A percentile compares a stretch with the other conserved stretches of the same genome.
phyloP scores from a whole-genome alignment of 2,888 invertebrate genomes.

The Caenorhabditis doughertyi region DNA sequence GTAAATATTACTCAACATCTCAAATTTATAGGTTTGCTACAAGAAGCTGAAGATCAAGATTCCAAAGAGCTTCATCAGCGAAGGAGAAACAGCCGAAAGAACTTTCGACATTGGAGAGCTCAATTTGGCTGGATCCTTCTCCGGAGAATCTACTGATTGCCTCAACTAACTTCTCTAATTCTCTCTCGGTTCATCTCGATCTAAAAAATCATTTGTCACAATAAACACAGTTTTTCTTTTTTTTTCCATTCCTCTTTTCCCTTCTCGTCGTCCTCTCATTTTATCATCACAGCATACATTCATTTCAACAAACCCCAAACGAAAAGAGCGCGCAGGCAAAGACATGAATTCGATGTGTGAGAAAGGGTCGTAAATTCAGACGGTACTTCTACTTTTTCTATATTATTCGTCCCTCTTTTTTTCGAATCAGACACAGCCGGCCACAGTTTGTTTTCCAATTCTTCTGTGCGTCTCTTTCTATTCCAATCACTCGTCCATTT shows the following conservation, averaged over 20 bases:
- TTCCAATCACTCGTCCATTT: conserved; percentile 41
- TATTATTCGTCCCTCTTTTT: neutral
- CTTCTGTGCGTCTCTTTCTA: conserved; percentile 41
- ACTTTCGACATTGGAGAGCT: conserved; percentile 74
- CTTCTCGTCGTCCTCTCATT: no score
- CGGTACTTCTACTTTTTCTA: conserved; percentile 29
- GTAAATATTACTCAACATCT: neutral
- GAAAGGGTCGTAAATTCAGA: conserved; percentile 37
- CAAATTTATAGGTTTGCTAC: conserved; percentile 58
- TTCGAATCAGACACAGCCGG: conserved; percentile 19
- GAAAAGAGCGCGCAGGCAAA: neutral
- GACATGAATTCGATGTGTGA: conserved; percentile 27
- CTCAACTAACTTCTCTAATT: conserved; percentile 68
- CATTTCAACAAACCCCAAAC: neutral
- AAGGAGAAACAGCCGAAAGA: conserved; percentile 64
- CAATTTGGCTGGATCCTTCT: conserved; percentile 77
- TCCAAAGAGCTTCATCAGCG: conserved; percentile 72
- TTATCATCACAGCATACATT: neutral
- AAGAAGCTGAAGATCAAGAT: conserved; percentile 72
- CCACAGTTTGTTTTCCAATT: conserved; percentile 40
- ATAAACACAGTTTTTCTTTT: conserved; percentile 30
- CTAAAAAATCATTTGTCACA: conserved; percentile 35
- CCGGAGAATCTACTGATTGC: conserved; percentile 78
- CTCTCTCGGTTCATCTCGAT: neutral
- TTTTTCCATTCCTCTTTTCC: conserved; percentile 7